Evolutionary conservation across 2,797 vertebrate species (phyloP).

Genomic region (Hippopotamyrus pictus): DNA sequence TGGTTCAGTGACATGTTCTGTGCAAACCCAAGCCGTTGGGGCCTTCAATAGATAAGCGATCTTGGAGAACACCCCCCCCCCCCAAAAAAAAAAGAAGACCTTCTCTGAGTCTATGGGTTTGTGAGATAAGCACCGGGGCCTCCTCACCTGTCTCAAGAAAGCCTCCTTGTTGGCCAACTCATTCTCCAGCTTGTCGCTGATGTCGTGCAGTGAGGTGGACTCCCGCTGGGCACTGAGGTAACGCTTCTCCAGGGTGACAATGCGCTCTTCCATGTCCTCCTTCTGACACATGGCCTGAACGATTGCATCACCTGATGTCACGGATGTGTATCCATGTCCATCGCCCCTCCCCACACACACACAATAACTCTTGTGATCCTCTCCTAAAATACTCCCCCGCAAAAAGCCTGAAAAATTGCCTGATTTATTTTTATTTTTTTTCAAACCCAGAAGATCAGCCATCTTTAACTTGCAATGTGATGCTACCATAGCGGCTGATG

Average conservation of each 20-base stretch:
- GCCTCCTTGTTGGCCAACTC: slow-evolving; percentile 97
- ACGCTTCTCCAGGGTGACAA: slow-evolving; percentile 92
- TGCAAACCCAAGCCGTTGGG: neutral
- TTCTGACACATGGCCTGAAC: slow-evolving; percentile 94
- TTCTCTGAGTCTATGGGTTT: neutral
- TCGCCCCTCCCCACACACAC: neutral
- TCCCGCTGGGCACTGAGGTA: slow-evolving; percentile 97
- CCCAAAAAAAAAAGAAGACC: neutral
- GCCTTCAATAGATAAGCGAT: neutral
- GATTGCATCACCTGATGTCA: slow-evolving; percentile 16
- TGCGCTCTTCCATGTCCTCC: slow-evolving; percentile 98
- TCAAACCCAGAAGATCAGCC: neutral
- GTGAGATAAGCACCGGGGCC: neutral
- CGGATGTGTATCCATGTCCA: neutral
- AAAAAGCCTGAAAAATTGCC: neutral
- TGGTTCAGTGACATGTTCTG: neutral
- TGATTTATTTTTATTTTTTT: neutral
- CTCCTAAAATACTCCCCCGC: neutral
- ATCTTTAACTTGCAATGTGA: neutral
- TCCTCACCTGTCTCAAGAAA: slow-evolving; percentile 86
- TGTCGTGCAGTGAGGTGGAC: slow-evolving; percentile 96
- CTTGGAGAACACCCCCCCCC: neutral
- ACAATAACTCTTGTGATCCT: neutral
- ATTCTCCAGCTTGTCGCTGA: slow-evolving; percentile 97
- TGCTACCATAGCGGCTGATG: neutral